These are phyloP conservation scores for Delphinus delphis DNA, from an alignment of 2,113 vertebrate genomes.

Conservation along the genomic window DNA sequence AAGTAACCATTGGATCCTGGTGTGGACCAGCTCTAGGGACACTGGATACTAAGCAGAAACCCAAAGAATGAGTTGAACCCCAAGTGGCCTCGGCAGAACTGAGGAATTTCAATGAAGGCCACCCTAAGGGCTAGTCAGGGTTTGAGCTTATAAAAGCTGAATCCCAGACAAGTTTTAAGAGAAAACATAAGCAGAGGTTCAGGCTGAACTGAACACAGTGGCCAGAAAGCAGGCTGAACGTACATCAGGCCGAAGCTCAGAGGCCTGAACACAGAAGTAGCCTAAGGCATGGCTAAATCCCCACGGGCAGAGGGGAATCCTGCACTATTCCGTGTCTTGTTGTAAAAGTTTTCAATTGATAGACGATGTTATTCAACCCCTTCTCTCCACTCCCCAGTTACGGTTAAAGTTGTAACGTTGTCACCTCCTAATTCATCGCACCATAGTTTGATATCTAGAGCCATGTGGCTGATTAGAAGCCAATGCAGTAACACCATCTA, in stretches of 20 bases:
- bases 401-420: background rate
- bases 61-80: background rate
- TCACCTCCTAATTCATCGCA: background rate
- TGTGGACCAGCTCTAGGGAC: background rate
- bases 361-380: background rate
- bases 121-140: background rate
- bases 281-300: background rate
- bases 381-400: background rate
- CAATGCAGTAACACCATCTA: background rate
- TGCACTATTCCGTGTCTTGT: background rate
- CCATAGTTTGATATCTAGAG: background rate
- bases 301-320: background rate
- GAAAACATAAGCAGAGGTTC: background rate
- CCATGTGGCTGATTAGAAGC: background rate
- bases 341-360: background rate
- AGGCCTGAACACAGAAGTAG: background rate
- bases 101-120: background rate
- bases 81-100: background rate
- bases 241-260: background rate
- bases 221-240: background rate
- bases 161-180: background rate
- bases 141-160: background rate
- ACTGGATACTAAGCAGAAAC: background rate
- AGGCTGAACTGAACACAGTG: background rate
- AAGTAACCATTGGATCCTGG: background rate